Conservation (phyloP, 1,140 invertebrate genomes). For the Drosophila ogumai region DNA sequence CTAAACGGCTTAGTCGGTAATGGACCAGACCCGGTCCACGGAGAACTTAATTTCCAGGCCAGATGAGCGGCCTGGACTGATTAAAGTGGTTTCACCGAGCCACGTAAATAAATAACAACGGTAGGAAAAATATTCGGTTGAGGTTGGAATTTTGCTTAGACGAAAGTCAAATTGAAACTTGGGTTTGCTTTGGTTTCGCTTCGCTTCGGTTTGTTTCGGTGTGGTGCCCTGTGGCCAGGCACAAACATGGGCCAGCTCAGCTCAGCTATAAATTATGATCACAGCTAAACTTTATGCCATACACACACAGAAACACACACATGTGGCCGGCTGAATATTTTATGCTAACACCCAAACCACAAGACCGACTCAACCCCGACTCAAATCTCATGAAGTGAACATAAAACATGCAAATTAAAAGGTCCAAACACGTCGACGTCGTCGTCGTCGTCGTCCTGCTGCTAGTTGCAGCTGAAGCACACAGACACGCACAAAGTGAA, state of each 20-base stretch:
- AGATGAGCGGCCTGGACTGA: conserved; percentile 66
- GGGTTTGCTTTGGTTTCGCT: conserved; percentile 18
- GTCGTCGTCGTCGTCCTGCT: conserved; percentile 3
- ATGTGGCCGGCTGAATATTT: conserved; percentile 79
- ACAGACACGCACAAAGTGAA: conserved; percentile 65
- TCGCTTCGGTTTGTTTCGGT: neutral
- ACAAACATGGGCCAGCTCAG: conserved; percentile 35
- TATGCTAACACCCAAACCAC: conserved; percentile 76
- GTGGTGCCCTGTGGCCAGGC: conserved; percentile 11
- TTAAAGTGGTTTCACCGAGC: conserved; percentile 73
- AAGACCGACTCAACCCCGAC: conserved; percentile 61
- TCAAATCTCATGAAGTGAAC: conserved; percentile 82
- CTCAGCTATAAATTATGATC: conserved; percentile 74
- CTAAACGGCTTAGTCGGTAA: conserved; percentile 58
- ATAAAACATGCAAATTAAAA: conserved; percentile 84
- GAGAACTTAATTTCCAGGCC: conserved; percentile 58
- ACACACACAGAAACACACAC: conserved; percentile 39
- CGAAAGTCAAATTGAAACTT: conserved; percentile 73
- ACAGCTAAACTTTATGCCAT: conserved; percentile 68
- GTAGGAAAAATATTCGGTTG: conserved; percentile 48
- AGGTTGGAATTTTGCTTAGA: conserved; percentile 38
- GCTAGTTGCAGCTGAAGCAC: conserved; percentile 48
- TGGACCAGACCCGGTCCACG: conserved; percentile 9
- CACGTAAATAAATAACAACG: conserved; percentile 77
- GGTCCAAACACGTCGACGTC: conserved; percentile 75